Conservation (phyloP, 2,797 vertebrate genomes). For the Parotocinclus haroldoi region DNA sequence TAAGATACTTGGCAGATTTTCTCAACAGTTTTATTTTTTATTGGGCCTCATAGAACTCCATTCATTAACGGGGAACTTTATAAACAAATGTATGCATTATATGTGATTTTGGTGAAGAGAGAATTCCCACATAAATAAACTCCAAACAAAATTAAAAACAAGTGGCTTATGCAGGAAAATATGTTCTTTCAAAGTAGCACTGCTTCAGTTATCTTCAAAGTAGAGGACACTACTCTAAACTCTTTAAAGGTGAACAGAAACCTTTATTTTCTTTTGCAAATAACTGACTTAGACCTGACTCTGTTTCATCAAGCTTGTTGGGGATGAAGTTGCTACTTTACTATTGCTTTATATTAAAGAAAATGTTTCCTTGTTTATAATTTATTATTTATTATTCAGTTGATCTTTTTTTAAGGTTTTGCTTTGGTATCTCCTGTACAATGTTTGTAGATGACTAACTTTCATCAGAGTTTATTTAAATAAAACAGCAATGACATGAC, state of each 20-base stretch:
- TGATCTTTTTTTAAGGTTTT: conserved; percentile 82
- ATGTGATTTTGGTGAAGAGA: conserved; percentile 60
- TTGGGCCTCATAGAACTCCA: conserved; percentile 66
- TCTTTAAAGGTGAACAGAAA: conserved; percentile 59
- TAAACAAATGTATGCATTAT: conserved; percentile 54
- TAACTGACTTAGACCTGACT: conserved; percentile 71
- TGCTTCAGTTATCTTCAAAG: conserved; percentile 75
- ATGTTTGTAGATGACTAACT: conserved; percentile 70
- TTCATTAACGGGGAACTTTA: conserved; percentile 63
- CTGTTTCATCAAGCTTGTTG: conserved; percentile 69
- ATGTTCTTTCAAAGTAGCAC: conserved; percentile 67
- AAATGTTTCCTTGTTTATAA: conserved; percentile 75
- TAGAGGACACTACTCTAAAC: no score
- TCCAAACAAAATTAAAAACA: conserved; percentile 56
- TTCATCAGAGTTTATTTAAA: conserved; percentile 30
- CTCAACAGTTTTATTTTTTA: conserved; percentile 50
- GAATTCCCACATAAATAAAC: conserved; percentile 62
- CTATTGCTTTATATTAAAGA: conserved; percentile 70
- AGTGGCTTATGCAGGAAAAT: conserved; percentile 60
- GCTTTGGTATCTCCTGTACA: conserved; percentile 70
- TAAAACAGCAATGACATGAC: no score
- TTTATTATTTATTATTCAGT: conserved; percentile 81
- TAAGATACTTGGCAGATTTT: conserved; percentile 44
- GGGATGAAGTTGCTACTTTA: conserved; percentile 73
- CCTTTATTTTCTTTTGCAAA: conserved; percentile 73